Percentiles rank a stretch among this genome's conserved stretches.
Evolutionary conservation across 2,888 invertebrate species (phyloP).

Genomic region (Scaptomyza cyrtandrae): DNA sequence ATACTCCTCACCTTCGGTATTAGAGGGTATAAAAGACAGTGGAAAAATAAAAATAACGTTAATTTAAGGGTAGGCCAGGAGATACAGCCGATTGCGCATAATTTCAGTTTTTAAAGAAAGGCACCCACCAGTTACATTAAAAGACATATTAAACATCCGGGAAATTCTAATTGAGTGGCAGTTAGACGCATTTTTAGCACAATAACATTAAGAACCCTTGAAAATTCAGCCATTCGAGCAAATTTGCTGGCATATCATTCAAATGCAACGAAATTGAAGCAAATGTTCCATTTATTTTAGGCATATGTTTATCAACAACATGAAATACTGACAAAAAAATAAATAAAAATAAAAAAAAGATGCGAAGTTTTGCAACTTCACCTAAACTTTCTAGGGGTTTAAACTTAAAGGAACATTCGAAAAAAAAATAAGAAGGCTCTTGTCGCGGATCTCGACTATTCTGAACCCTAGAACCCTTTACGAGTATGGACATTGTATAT

Average conservation of each 20-base stretch:
- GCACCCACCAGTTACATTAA: conserved; percentile 1
- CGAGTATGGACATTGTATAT: too few species aligned
- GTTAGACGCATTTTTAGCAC: too few species aligned
- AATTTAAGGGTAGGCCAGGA: conserved; percentile 57
- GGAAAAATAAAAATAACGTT: conserved; percentile 1
- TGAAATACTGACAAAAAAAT: neutral
- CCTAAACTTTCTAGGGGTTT: too few species aligned
- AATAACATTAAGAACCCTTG: conserved; percentile 20
- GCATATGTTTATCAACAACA: conserved; percentile 49
- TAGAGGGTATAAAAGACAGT: neutral
- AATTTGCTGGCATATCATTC: conserved; percentile 78
- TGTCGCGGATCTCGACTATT: too few species aligned
- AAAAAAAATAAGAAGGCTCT: too few species aligned
- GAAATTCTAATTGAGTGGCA: conserved; percentile 70
- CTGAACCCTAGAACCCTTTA: too few species aligned
- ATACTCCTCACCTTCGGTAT: too few species aligned
- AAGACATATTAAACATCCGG: conserved; percentile 77
- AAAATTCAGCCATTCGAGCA: conserved; percentile 71
- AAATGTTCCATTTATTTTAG: conserved; percentile 10
- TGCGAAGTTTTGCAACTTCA: too few species aligned
- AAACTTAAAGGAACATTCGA: too few species aligned
- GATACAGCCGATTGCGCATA: conserved; percentile 58
- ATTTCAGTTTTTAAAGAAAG: conserved; percentile 74
- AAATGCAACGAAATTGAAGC: conserved; percentile 41
- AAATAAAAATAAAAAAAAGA: neutral